These are phyloP conservation scores for Yponomeuta evonymella DNA, from an alignment of 2,888 invertebrate genomes.

Conservation along the genomic window DNA sequence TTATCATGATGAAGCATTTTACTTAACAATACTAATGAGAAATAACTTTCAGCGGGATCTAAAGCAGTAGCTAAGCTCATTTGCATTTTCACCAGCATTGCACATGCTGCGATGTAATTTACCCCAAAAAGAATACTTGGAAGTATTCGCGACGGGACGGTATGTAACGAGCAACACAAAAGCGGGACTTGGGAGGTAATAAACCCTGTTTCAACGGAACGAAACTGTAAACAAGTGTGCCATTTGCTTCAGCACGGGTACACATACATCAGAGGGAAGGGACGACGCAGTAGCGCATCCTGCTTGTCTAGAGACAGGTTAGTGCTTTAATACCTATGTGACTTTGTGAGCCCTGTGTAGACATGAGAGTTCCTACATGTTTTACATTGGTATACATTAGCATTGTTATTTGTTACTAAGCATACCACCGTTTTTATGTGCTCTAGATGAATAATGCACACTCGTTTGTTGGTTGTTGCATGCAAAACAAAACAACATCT, in stretches of 20 bases:
- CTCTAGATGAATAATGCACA: background rate
- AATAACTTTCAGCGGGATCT: background rate
- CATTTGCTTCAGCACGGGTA: conserved; percentile 14
- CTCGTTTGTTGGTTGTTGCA: background rate
- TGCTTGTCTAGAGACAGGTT: background rate
- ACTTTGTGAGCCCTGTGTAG: background rate
- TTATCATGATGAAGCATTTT: background rate
- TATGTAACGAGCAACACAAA: conserved; percentile 25
- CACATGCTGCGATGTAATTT: conserved; percentile 8
- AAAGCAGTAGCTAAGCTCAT: background rate
- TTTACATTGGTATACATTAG: background rate
- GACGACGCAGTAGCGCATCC: background rate
- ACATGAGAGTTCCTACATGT: background rate
- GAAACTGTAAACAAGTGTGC: conserved; percentile 43
- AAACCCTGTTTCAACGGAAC: conserved; percentile 50
- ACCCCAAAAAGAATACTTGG: conserved; percentile 3
- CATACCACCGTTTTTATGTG: background rate
- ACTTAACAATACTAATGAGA: background rate
- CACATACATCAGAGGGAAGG: conserved; percentile 8
- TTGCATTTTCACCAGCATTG: conserved; percentile 9
- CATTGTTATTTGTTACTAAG: background rate
- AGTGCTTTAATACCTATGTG: background rate
- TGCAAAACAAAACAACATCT: background rate
- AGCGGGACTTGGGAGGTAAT: conserved; percentile 43
- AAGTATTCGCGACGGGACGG: conserved; percentile 3